Base-by-base conservation (phyloP, 2,113 vertebrate species). In the Callospermophilus lateralis region DNA sequence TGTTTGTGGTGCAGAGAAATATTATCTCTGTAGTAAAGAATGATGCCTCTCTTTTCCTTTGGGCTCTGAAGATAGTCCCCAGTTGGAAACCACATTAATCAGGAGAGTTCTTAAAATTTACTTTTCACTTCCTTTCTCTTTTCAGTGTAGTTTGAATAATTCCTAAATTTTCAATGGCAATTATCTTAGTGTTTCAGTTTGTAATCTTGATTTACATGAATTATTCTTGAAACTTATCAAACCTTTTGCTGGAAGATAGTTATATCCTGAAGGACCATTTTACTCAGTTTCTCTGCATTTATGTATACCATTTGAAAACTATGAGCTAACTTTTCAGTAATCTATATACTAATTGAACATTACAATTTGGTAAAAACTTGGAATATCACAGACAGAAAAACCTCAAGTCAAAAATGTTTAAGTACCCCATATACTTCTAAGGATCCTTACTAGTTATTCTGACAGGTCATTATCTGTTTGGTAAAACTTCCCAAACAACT, bases 401-500 rank as follows among this genome's bases (percentile, higher is more conserved):
- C 28, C 73, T 67, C 32, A 88, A 89, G 30, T 72, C 61, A 79
- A 93, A 51, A 81, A 72, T 74, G 6, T 42, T 73, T 78, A 95
- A 79, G 11, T 37, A 73, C 78, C 16, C 55, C 2, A 42, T 76
- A 94, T 80, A 93, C 13, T 96, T 97, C 93, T 97, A 86, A 65
- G 79, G 32, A 77, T 51, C 30, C 48, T 97, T 97, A 48, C 51
- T 90, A 87, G 42, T 96, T 95, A 89, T 86, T 76, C 93, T 70
- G 90, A 65, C 73, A 58, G 93, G 96, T 97, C 94, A 96, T 97
- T 98, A 97, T 76, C 76, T 92, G n/a, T 97, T 94, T 96, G 67
- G 76, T 97, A 95, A 98, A 98, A 96, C 93, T 91, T 85, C 89
- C 94, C 55, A 97, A 98, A 97, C 93, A 97, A 2, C 0, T 91